Evolutionary conservation across 2,113 vertebrate genomes (phyloP), one percentile per base, ranked within the genome.

Genomic region (Lynx canadensis): DNA sequence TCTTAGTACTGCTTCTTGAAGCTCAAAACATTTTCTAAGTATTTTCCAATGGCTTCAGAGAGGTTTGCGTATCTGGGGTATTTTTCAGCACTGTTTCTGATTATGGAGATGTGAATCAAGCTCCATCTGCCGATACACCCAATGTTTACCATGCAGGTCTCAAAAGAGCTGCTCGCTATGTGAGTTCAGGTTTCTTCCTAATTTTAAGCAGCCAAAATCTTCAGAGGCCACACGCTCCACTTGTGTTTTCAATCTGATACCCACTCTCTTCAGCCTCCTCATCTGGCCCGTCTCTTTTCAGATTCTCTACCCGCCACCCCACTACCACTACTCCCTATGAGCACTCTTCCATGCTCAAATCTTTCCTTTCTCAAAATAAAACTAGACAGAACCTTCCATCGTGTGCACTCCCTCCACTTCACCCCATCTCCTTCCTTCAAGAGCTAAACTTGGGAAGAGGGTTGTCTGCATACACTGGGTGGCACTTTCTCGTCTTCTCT

Each of bases 41-140:
- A 50, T 81, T 60, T 68, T 76, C 31, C 27, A 38, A 31, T 8
- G 23, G 8, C 63, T 55, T 83, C 66, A 48, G 52, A 89, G 33
- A 45, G 18, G 19, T 21, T 31, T 31, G 87, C 6, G 8, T 10
- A 1, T 1, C 0, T 4, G 3, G 9, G 19, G 2, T 36, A 41
- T 63, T 91, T 93, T 91, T 68, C 71, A 94, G 71, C 45, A 38
- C 21, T 55, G 25, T 3, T 57, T 88, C 65, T 71, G 71, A 50
- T 86, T 48, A 73, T n/a, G 25, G 19, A 52, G 45, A 63, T 79
- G 79, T 71, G 4, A 66, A 36, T 41, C 66, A 60, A 92, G 52
- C 29, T 33, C 57, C 57, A 57, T 78, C 82, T 94, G 57, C 45
- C 76, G 52, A 15, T 41, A 83, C 7, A 41, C 10, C 33, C 14